phyloP scores from a whole-genome alignment of 2,888 invertebrate genomes.

The Neoscelio sp. region DNA sequence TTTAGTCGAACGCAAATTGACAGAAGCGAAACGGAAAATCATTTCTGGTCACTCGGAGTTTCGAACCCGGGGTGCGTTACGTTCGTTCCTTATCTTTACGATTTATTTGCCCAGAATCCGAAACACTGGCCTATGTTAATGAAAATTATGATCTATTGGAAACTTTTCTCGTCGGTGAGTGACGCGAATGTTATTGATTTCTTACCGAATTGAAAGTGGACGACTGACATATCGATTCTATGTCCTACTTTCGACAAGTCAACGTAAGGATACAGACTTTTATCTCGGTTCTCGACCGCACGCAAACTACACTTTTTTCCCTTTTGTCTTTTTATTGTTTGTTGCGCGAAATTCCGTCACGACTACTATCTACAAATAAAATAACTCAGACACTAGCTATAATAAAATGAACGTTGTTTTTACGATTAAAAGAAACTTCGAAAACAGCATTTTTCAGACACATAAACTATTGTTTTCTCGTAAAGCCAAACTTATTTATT shows the following conservation, averaged over 20 bases:
- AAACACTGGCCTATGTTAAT: neutral
- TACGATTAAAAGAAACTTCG: constrained; percentile 22
- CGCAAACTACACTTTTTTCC: constrained; percentile 50
- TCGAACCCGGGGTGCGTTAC: no score
- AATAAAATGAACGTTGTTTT: constrained; percentile 16
- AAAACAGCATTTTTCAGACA: constrained; percentile 9
- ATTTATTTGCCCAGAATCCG: no score
- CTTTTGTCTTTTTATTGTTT: constrained; percentile 37
- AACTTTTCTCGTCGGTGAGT: constrained; percentile 10
- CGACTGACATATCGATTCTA: constrained; percentile 78
- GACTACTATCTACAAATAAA: constrained; percentile 20
- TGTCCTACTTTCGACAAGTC: constrained; percentile 78
- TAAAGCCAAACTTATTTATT: no score
- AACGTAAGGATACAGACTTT: constrained; percentile 72
- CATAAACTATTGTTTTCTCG: neutral
- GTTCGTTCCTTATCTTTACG: no score
- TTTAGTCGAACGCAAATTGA: no score
- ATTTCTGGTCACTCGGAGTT: no score
- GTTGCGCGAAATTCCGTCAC: constrained; percentile 17
- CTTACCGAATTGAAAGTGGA: constrained; percentile 77
- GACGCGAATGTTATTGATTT: constrained; percentile 46
- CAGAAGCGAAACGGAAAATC: no score
- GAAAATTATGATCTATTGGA: constrained; percentile 31
- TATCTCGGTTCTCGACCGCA: constrained; percentile 63
- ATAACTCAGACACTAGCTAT: constrained; percentile 7